Conservation (phyloP, 1,140 invertebrate genomes). For the Drosophila repleta region DNA sequence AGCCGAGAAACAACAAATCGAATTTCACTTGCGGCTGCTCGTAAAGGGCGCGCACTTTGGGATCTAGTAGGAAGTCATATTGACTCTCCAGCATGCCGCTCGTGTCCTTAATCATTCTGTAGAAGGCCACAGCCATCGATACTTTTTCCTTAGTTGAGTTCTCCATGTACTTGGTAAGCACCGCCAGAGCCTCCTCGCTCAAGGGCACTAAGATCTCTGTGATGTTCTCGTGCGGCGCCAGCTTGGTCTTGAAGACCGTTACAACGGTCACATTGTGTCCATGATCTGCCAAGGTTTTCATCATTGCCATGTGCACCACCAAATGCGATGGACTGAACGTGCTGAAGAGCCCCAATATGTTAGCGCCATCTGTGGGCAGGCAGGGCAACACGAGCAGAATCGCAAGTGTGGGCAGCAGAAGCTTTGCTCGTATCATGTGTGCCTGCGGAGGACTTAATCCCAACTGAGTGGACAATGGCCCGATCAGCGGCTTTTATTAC, state of each 20-base stretch:
- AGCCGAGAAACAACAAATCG: slow-evolving; percentile 53
- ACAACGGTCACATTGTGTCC: slow-evolving; percentile 66
- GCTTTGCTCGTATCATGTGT: background rate
- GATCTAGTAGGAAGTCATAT: slow-evolving; percentile 33
- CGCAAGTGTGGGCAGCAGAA: background rate
- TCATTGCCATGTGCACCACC: slow-evolving; percentile 57
- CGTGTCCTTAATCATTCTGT: background rate
- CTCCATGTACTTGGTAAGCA: slow-evolving; percentile 14
- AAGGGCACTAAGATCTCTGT: slow-evolving; percentile 34
- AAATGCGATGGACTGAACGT: slow-evolving; percentile 58
- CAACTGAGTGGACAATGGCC: background rate
- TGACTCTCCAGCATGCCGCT: slow-evolving; percentile 24
- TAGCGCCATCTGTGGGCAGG: slow-evolving; percentile 18
- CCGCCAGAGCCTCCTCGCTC: background rate
- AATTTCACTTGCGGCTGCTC: slow-evolving; percentile 39
- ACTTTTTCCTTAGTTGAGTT: slow-evolving; percentile 17
- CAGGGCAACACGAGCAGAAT: slow-evolving; percentile 2
- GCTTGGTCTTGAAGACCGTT: slow-evolving; percentile 24
- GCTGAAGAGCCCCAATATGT: slow-evolving; percentile 57
- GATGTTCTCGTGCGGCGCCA: slow-evolving; percentile 46
- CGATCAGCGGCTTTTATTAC: background rate
- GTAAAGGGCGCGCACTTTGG: slow-evolving; percentile 32
- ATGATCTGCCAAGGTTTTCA: slow-evolving; percentile 39
- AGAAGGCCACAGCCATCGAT: slow-evolving; percentile 5
- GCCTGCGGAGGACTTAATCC: background rate